Conservation (phyloP, 92 coral and sea anemone genomes). For the Zoanthus sociatus region DNA sequence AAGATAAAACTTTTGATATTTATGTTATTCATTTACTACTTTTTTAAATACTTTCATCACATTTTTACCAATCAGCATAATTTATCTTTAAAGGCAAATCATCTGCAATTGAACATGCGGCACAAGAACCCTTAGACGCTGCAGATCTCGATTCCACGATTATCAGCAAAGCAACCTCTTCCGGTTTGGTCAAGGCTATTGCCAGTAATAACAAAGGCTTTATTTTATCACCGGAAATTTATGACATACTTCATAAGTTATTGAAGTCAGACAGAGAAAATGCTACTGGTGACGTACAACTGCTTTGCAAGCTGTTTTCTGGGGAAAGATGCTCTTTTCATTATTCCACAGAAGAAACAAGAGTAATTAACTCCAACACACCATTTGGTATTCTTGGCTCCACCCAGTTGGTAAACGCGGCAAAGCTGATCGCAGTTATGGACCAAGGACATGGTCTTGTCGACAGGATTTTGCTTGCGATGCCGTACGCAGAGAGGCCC, state of each 20-base stretch:
- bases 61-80: neutral
- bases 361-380: slow-evolving; percentile 56
- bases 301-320: slow-evolving; percentile 62
- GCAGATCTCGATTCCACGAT: slow-evolving; percentile 4
- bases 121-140: slow-evolving; percentile 50
- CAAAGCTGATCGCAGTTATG: slow-evolving; percentile 45
- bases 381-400: slow-evolving; percentile 74
- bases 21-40: no score
- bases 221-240: slow-evolving; percentile 71
- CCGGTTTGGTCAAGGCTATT: slow-evolving; percentile 61
- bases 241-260: slow-evolving; percentile 59
- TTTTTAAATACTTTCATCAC: neutral
- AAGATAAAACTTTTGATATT: no score
- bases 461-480: slow-evolving; percentile 51
- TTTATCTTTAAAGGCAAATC: slow-evolving; percentile 46
- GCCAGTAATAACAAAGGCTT: slow-evolving; percentile 52
- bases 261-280: slow-evolving; percentile 66
- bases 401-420: slow-evolving; percentile 59
- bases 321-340: slow-evolving; percentile 62
- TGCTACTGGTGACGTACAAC: slow-evolving; percentile 67
- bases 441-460: slow-evolving; percentile 53
- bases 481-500: slow-evolving; percentile 47
- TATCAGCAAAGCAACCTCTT: slow-evolving; percentile 59
- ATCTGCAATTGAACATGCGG: slow-evolving; percentile 55
- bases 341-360: slow-evolving; percentile 62